Conservation (phyloP, 2,797 vertebrate genomes). For the Acrossocheilus wenchowensis region DNA sequence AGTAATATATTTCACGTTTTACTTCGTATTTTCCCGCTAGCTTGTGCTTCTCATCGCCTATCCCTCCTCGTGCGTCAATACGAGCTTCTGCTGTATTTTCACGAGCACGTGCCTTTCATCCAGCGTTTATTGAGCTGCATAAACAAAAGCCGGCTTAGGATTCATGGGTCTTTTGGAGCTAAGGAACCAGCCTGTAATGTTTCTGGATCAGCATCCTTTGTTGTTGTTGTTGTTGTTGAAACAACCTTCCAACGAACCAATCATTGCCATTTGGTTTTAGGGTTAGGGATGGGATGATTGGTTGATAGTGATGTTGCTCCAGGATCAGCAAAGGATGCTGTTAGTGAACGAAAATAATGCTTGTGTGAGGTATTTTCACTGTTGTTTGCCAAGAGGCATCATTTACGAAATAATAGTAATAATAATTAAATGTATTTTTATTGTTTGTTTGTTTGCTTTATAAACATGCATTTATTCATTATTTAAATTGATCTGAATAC, state of each 20-base stretch:
- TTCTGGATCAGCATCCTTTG: conserved; percentile 22
- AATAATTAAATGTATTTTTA: background rate
- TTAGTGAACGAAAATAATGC: background rate
- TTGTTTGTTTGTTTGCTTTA: too few species aligned
- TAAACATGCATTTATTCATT: background rate
- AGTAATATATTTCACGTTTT: background rate
- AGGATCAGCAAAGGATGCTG: background rate
- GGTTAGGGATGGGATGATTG: background rate
- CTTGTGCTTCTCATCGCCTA: background rate
- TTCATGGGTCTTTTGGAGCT: background rate
- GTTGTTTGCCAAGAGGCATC: background rate
- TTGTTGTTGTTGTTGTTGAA: conserved; percentile 7
- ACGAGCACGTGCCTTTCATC: conserved; percentile 34
- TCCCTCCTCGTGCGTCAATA: conserved; percentile 15
- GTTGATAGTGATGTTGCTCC: background rate
- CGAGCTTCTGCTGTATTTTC: conserved; percentile 16
- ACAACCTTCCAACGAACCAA: background rate
- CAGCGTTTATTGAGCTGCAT: conserved; percentile 8
- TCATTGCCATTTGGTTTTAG: background rate
- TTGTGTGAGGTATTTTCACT: background rate
- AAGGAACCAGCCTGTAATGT: background rate
- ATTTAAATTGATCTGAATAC: background rate
- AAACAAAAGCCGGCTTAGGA: conserved; percentile 34
- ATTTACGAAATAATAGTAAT: background rate
- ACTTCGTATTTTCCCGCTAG: background rate